Evolutionary conservation across 2,113 vertebrate species (phyloP).

Genomic region (Salminus brasiliensis): DNA sequence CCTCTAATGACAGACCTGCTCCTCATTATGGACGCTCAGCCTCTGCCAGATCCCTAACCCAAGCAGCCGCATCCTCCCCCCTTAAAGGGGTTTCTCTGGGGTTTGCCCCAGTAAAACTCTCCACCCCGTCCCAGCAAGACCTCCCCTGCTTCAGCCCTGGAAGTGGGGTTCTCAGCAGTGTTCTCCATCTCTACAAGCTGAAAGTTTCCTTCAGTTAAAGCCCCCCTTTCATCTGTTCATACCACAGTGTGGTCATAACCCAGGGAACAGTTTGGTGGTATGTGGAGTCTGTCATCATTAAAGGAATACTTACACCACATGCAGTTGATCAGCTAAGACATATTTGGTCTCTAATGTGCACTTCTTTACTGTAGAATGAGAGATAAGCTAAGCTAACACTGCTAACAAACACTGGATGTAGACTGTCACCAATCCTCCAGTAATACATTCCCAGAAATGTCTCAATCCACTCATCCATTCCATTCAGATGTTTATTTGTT

Average conservation of each 20-base stretch:
- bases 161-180: conserved; percentile 2
- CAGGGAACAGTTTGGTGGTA: neutral
- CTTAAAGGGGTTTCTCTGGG: conserved; percentile 14
- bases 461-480: too few species aligned
- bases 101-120: conserved; percentile 15
- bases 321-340: too few species aligned
- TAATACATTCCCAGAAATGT: too few species aligned
- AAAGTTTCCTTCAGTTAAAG: neutral
- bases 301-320: neutral
- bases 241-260: neutral
- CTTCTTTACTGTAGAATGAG: too few species aligned
- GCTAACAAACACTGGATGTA: too few species aligned
- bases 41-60: conserved; percentile 48
- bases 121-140: neutral
- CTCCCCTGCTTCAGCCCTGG: neutral
- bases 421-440: too few species aligned
- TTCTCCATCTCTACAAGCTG: neutral
- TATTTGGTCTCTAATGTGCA: too few species aligned
- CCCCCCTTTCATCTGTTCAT: conserved; percentile 3
- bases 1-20: conserved; percentile 59
- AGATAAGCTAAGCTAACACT: too few species aligned
- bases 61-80: conserved; percentile 27
- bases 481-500: too few species aligned
- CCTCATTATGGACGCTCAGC: conserved; percentile 54
- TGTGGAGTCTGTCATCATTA: neutral